Base-by-base conservation (phyloP, 2,113 vertebrate genomes). In the Tragulus kanchil region DNA sequence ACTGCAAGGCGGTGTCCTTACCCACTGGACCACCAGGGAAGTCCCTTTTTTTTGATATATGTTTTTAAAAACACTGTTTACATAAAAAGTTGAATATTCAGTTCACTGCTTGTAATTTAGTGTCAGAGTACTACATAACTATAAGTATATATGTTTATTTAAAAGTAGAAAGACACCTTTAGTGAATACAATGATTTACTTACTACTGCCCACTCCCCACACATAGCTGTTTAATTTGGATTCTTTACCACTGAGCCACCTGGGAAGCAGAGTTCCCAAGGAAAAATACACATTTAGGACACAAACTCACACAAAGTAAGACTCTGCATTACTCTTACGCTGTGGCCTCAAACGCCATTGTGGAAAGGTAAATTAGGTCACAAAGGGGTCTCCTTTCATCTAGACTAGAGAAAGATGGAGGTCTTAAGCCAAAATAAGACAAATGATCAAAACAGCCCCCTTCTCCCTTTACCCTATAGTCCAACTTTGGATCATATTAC, bases 41-140 rank as follows among this genome's bases (percentile, higher is more conserved):
- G 36, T 36, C 36, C 36, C 36, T 36, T 36, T 36, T 36, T 36
- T 36, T 36, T n/a, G n/a, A n/a, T n/a, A n/a, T n/a, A n/a, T n/a
- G n/a, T 77, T 83, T 95, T 59, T 56, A 6, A 56, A 93, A 95
- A 91, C 69, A 88, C 10, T 84, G 3, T 62, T 69, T 62, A 93
- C 45, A 58, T 50, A 56, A 56, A 88, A 89, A 54, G 64, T 52
- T 52, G 3, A 73, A 59, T 79, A 85, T 58, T 7, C 19, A 79
- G 19, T 92, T 77, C 7, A 94, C 78, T 91, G 88, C 36, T 94
- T 94, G 78, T 79, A 87, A 65, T 36, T n/a, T 77, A 93, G 56
- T 45, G 90, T 56, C 26, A 90, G 36, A n/a, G 17, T 15, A 93
- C 36, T 48, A 87, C 52, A 83, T 77, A 75, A 78, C 16, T 36